A percentile compares a stretch with the other conserved stretches of the same genome.
Evolutionary conservation across 2,888 invertebrate genomes (phyloP).

Genomic region (Trilocha varians): DNA sequence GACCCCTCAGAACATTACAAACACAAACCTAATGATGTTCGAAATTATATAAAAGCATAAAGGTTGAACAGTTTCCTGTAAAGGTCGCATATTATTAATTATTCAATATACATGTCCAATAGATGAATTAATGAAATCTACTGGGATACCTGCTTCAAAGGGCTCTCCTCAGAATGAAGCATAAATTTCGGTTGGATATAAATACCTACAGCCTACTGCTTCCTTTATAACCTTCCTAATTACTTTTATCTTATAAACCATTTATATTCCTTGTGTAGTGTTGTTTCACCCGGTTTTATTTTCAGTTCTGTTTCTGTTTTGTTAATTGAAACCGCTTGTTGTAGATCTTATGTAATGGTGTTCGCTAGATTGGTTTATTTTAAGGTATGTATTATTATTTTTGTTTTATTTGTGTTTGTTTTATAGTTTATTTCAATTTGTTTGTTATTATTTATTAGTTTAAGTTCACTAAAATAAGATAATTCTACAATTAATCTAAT

Average conservation of each 20-base stretch:
- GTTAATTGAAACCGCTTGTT: conserved; percentile 16
- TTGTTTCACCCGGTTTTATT: not conserved
- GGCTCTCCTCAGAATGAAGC: not conserved
- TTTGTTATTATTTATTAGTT: conserved; percentile 5
- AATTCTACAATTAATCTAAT: conserved; percentile 14
- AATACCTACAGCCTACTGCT: not conserved
- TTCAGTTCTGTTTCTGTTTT: conserved; percentile 5
- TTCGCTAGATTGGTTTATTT: conserved; percentile 15
- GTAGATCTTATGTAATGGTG: conserved; percentile 9
- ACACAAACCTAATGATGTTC: no score
- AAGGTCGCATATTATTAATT: not conserved
- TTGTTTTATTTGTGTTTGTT: conserved; percentile 13
- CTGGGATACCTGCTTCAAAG: conserved; percentile 1
- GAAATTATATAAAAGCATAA: no score
- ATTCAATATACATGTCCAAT: not conserved
- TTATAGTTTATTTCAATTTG: conserved; percentile 11
- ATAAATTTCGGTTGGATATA: conserved; percentile 1
- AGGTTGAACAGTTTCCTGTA: no score
- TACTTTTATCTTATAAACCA: conserved; percentile 7
- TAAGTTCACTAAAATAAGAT: not conserved
- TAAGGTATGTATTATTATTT: conserved; percentile 27
- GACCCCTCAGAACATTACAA: no score
- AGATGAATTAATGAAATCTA: not conserved
- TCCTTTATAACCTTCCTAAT: not conserved
- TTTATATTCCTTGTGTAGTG: conserved; percentile 6